Evolutionary conservation across 2,888 invertebrate species (phyloP), one percentile per base, ranked within the genome.

Genomic region (Chrysodeixis includens): DNA sequence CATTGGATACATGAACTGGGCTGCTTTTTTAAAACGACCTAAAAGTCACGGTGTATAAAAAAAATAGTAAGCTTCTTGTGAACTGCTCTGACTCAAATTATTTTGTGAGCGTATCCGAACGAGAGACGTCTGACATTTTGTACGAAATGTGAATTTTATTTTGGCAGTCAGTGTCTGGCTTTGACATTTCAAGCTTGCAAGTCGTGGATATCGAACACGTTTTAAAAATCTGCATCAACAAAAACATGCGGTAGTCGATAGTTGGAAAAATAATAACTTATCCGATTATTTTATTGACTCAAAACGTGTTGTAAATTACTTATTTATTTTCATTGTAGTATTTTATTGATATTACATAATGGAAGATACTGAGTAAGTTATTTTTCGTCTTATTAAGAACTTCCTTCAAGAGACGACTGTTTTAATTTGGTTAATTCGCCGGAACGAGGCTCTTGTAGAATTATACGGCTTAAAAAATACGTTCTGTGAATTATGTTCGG

Each of bases 271-370:
- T 56, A 60, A 44, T 66, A 46, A 63, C 32, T 59, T 52, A 12
- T 7, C 30, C 3, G 30, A 44, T 57, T 55, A 58, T 32, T 22
- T 59, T 55, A 57, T 30, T 44, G 20, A 57, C 40, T 56, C 56
- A 67, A 62, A 62, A 58, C 51, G 55, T 61, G 32, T 62, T 26
- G 2, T 16, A 53, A 55, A 60, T 30, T 3, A 49, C 53, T n/a
- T 57, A 56, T 46, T 56, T 30, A 56, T 72, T 68, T 56, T 65
- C 58, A 66, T 55, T 56, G 71, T 63, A 55, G 62, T 76, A 61
- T 66, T 71, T 60, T 62, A 62, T 35, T 62, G 70, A 81, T 76
- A 91, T 94, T 94, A 93, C 90, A 93, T 94, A 94, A 94, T 94
- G 92, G 85, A 85, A 69, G 67, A 74, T 66, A 74, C 84, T 69